phyloP scores from a whole-genome alignment of 2,888 invertebrate genomes.

The Caradrina kadenii region DNA sequence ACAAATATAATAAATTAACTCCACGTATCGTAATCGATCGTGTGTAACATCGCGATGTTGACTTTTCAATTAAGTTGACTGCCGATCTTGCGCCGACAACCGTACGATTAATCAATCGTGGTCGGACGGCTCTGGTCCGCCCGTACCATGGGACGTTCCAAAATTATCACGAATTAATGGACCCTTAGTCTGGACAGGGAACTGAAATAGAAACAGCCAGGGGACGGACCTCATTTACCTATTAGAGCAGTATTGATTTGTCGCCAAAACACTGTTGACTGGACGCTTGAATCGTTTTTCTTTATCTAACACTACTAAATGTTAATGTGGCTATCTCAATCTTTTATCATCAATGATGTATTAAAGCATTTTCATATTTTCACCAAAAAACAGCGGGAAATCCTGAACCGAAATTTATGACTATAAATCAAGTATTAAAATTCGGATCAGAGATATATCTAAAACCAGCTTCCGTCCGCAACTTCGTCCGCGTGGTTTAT shows the following conservation, averaged over 20 bases:
- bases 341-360: too few relatives aligned
- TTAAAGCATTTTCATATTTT: too few relatives aligned
- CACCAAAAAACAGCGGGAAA: too few relatives aligned
- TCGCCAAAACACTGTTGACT: conserved; percentile 7
- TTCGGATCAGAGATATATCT: too few relatives aligned
- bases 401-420: too few relatives aligned
- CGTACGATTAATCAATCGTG: conserved; percentile 83
- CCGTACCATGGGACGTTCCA: conserved; percentile 62
- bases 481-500: too few relatives aligned
- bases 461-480: too few relatives aligned
- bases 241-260: conserved; percentile 58
- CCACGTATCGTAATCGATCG: conserved; percentile 81
- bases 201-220: conserved; percentile 61
- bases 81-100: conserved; percentile 78
- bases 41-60: conserved; percentile 83
- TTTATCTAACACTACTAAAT: background rate
- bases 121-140: conserved; percentile 56
- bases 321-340: background rate
- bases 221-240: conserved; percentile 56
- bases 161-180: conserved; percentile 68
- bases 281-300: conserved; percentile 5
- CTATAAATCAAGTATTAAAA: too few relatives aligned
- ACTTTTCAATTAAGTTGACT: conserved; percentile 89
- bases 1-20: conserved; percentile 80
- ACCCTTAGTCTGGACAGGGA: conserved; percentile 44